Base-by-base conservation (phyloP, 2,888 invertebrate genomes). In the Mythimna pallens region DNA sequence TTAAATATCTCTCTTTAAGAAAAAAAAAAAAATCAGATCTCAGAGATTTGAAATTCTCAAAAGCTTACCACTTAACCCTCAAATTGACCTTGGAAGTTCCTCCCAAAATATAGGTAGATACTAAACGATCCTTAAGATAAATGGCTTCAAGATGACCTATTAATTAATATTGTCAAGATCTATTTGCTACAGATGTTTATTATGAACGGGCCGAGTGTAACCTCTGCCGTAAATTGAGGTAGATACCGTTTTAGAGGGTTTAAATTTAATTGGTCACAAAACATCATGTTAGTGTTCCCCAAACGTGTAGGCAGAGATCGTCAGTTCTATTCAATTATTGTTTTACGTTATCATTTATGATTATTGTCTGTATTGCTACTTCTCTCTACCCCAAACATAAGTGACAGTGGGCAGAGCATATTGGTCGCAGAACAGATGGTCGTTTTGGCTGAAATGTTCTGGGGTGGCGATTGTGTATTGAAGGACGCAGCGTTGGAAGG, bases 161-260 rank as follows among this genome's bases (percentile, higher is more conserved):
- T 84, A 83, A 83, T 83, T 80, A 71, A 62, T 75, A 80, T 76
- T 80, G 75, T 68, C 67, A 70, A 73, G 61, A 22, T 61, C 70
- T 79, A 85, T 83, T 85, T 10, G 70, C 57, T 70, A 61, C 83
- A 83, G 84, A 72, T 85, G 75, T 55, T 77, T 72, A 70, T 83
- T 83, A 84, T 83, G 80, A 75, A 80, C 68, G 66, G 47, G 54
- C 30, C n/a, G 12, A 59, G 54, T 77, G 40, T 69, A 63, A 76
- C 70, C 76, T 73, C 25, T 7, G 34, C 22, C 54, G 52, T 80
- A 65, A 78, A 83, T 73, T 65, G 3, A 63, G n/a, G 10, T 58
- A 54, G 57, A 36, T 52, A 17, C 10, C 6, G 17, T 59, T 66
- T 58, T 30, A 54, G 30, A 67, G 54, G 52, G 67, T 65, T 65